Base-by-base conservation (phyloP, 2,113 vertebrate genomes). In the Anhinga rufa region DNA sequence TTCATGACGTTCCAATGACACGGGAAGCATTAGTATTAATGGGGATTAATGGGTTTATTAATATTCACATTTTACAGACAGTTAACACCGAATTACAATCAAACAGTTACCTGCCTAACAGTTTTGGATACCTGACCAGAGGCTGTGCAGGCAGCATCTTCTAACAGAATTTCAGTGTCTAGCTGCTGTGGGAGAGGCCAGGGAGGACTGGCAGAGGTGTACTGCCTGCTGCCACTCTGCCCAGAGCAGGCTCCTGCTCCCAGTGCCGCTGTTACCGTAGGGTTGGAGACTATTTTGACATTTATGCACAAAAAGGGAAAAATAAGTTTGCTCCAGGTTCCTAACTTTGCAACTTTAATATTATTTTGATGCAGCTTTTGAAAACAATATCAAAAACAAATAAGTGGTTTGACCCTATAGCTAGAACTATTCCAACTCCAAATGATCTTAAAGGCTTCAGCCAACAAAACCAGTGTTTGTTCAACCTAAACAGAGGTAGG, bases 31-130 rank as follows among this genome's bases (percentile, higher is more conserved):
- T 34, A 46, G 9, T 3, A 75, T 89, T 92, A 94, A 94, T 75
- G 90, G 62, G 26, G 88, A 96, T 93, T 92, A 93, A 96, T 92
- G 89, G 52, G 3, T 3, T 80, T 18, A 88, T 96, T 92, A 96
- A 93, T 86, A 93, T 75, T 88, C 75, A 15, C 52, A 32, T 86
- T 80, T 83, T 10, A 42, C 93, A 80, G 93, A 15, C 75, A 69
- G n/a, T 80, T 82, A 96, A 32, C 91, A 38, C 8, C 2, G 2
- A 76, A 86, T 90, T 71, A 68, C 36, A 76, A 10, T 2, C 24
- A 16, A 46, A 8, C 70, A 17, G n/a, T 4, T 76, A 68, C 86
- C 82, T 68, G 88, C 55, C 79, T 82, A 3, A 21, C 75, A 42
- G 42, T 4, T 82, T 10, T 12, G 79, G 82, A 2, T 29, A 49